phyloP scores from a whole-genome alignment of 2,113 vertebrate genomes.

The Lutjanus erythropterus region DNA sequence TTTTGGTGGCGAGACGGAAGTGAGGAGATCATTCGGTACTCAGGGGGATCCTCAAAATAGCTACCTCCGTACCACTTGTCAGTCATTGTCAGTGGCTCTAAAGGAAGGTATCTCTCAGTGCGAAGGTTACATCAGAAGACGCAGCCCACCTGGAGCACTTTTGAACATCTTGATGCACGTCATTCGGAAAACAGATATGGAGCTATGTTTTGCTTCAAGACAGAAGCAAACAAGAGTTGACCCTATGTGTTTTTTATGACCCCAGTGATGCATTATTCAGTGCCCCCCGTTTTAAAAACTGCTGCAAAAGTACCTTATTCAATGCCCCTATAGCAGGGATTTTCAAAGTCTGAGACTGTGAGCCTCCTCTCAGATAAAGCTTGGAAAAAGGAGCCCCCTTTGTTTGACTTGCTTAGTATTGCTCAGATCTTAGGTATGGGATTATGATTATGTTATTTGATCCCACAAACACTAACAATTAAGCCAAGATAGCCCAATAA shows the following conservation, averaged over 20 bases:
- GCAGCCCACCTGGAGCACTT: conserved; percentile 63
- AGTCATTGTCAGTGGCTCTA: conserved; percentile 45
- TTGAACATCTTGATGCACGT: not conserved
- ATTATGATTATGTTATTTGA: too few relatives aligned
- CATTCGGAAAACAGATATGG: not conserved
- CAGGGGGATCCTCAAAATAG: conserved; percentile 64
- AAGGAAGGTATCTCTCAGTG: conserved; percentile 69
- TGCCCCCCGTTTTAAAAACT: too few relatives aligned
- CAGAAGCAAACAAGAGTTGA: not conserved
- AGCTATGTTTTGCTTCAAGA: not conserved
- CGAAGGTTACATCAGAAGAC: conserved; percentile 50
- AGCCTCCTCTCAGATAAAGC: too few relatives aligned
- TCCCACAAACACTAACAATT: too few relatives aligned
- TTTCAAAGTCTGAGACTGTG: too few relatives aligned
- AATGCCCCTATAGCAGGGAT: too few relatives aligned
- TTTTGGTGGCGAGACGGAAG: conserved; percentile 66
- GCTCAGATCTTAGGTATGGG: too few relatives aligned
- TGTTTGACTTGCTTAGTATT: too few relatives aligned
- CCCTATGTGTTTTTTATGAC: conserved; percentile 3
- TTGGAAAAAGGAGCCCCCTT: too few relatives aligned
- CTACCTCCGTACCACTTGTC: conserved; percentile 54
- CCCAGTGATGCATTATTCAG: conserved; percentile 32
- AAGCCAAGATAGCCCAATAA: too few relatives aligned
- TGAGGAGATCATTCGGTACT: conserved; percentile 54
- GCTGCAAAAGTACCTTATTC: too few relatives aligned